Conservation (phyloP, 2,888 invertebrate species). For the Papilio gigon region DNA sequence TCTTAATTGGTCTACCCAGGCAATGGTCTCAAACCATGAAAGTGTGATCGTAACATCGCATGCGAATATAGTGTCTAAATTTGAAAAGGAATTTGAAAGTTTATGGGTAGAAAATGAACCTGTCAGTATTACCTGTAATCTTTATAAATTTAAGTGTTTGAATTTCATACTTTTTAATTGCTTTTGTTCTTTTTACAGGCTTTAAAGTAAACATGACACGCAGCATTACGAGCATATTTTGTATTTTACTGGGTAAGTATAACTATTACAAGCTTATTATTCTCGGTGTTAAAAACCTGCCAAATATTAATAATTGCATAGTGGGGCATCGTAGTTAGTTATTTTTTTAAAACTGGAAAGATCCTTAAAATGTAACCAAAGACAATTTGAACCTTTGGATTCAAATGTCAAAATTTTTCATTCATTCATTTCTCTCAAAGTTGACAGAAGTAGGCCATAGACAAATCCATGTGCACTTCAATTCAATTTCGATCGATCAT, state of each 20-base stretch:
- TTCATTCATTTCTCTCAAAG: conserved; percentile 46
- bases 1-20: conserved; percentile 89
- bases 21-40: conserved; percentile 87
- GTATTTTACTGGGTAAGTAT: conserved; percentile 6
- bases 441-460: conserved; percentile 62
- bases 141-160: conserved; percentile 18
- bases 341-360: neutral
- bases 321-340: neutral
- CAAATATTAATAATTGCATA: neutral
- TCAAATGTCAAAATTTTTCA: conserved; percentile 28
- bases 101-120: conserved; percentile 82
- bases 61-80: conserved; percentile 78
- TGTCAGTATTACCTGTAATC: conserved; percentile 59
- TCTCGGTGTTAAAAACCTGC: neutral
- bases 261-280: neutral
- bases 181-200: conserved; percentile 56
- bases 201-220: conserved; percentile 47
- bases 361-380: neutral
- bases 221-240: conserved; percentile 25
- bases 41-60: conserved; percentile 86
- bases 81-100: conserved; percentile 83
- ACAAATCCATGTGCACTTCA: conserved; percentile 80
- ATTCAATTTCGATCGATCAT: conserved; percentile 79
- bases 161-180: neutral
- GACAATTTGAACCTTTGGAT: neutral